Evolutionary conservation across 2,888 invertebrate species (phyloP).

Genomic region (Drosophila robusta): DNA sequence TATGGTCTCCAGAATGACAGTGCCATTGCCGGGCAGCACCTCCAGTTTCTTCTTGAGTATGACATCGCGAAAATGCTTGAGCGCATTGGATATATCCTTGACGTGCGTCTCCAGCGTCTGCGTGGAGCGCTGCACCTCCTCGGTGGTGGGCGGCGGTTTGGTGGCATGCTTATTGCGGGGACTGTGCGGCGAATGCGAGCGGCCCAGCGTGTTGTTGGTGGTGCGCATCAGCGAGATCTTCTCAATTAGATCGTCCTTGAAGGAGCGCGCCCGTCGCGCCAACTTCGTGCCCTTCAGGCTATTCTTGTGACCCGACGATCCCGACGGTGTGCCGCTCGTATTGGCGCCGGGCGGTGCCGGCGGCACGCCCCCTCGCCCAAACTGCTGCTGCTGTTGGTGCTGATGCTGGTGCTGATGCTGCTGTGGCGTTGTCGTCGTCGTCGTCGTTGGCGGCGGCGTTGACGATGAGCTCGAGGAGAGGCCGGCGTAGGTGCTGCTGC

Average conservation of each 20-base stretch:
- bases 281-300: slow-evolving; percentile 93
- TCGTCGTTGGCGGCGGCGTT: slow-evolving; percentile 64
- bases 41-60: slow-evolving; percentile 96
- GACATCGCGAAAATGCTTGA: slow-evolving; percentile 96
- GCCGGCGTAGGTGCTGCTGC: slow-evolving; percentile 47
- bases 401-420: not conserved
- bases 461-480: slow-evolving; percentile 39
- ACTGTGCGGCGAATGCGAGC: slow-evolving; percentile 89
- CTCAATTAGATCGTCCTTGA: slow-evolving; percentile 96
- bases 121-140: slow-evolving; percentile 88
- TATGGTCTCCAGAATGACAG: slow-evolving; percentile 96
- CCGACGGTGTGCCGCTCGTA: slow-evolving; percentile 14
- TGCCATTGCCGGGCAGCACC: slow-evolving; percentile 97
- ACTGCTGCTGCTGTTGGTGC: not conserved
- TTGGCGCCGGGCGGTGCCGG: slow-evolving; percentile 63
- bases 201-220: slow-evolving; percentile 87
- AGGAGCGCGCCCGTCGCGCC: slow-evolving; percentile 94
- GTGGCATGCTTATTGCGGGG: slow-evolving; percentile 86
- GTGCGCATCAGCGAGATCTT: slow-evolving; percentile 96
- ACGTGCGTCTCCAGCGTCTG: slow-evolving; percentile 91
- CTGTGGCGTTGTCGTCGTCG: slow-evolving; percentile 25
- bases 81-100: slow-evolving; percentile 90
- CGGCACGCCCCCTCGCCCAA: slow-evolving; percentile 41
- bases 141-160: slow-evolving; percentile 84
- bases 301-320: slow-evolving; percentile 89